Evolutionary conservation across 2,888 invertebrate species (phyloP), one percentile per base, ranked within the genome.

Genomic region (Linyphia triangularis): DNA sequence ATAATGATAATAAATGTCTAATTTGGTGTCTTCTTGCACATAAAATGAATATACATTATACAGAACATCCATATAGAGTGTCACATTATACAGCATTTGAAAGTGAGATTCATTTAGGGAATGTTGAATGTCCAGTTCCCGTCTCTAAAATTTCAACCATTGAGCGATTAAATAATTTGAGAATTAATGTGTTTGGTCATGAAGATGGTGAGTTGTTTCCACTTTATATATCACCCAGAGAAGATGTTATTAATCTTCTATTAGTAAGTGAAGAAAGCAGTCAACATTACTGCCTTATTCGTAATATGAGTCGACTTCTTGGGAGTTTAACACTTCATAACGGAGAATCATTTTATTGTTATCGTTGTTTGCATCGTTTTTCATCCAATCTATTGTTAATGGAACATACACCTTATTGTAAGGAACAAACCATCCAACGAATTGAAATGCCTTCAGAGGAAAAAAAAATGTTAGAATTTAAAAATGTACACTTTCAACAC

Each of bases 361-460:
- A 67, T n/a, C 67, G 40, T n/a, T 79, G 67, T 37, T 67, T 79
- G 16, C 67, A 79, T n/a, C 5, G 65, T 1, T 79, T 40, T 26
- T 16, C 28, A 3, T 3, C 9, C 3, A 5, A 57, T 13, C 13
- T 16, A 3, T n/a, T 28, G 1, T 2, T 73, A 5, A 0, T n/a
- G 6, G 6, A 51, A 0, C 73, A 73, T n/a, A 72, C 19, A 37
- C 2, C 37, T 4, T 19, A 72, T 43, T 72, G 72, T 24, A 19
- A 40, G 22, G 24, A 19, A 7, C 72, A 72, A 16, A n/a, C 19
- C 6, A 19, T 24, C 13, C 72, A 72, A 40, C 22, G 13, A 43
- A 13, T 72, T 19, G n/a, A 22, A 24, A 40, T 43, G 4, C 72
- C 43, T 4, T 9, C n/a, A 13, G 24, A 43, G 22, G 13, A 40